Percentiles rank a stretch among this genome's conserved stretches.
Evolutionary conservation across 2,113 vertebrate species (phyloP).

Genomic region (Uria lomvia): DNA sequence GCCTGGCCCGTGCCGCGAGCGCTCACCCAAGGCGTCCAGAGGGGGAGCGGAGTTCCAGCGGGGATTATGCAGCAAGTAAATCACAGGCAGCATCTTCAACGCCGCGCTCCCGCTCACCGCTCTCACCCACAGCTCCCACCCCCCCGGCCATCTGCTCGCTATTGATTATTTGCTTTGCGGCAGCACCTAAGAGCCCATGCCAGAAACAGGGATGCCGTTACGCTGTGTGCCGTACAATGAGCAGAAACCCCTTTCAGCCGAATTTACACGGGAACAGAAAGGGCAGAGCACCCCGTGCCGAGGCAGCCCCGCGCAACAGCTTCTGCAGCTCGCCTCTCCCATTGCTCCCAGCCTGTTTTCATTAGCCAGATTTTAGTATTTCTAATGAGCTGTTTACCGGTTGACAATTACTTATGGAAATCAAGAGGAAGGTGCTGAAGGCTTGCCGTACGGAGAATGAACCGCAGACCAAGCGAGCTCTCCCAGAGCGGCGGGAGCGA

Average conservation of each 20-base stretch:
- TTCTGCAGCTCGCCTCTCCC: neutral
- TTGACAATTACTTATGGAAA: slow-evolving; percentile 54
- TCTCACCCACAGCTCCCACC: fast-evolving
- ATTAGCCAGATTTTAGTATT: neutral
- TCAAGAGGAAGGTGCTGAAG: neutral
- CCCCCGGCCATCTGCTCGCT: neutral
- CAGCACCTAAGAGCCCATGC: fast-evolving
- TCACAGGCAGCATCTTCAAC: neutral
- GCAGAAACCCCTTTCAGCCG: neutral
- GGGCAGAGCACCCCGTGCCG: neutral
- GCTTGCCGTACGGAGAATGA: neutral
- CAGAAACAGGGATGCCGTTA: fast-evolving
- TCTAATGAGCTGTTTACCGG: slow-evolving; percentile 54
- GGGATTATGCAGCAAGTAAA: fast-evolving
- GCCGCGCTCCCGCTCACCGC: fast-evolving
- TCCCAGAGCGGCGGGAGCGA: neutral
- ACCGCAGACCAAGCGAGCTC: neutral
- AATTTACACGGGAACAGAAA: fast-evolving
- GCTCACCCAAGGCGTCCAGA: fast-evolving
- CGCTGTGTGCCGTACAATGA: fast-evolving
- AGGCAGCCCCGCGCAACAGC: neutral
- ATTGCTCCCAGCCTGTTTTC: neutral
- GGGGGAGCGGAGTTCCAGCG: fast-evolving
- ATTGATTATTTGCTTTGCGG: neutral
- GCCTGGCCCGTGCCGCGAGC: fast-evolving